Evolutionary conservation across 2,888 invertebrate genomes (phyloP).

Genomic region (Leptopilina drosophilae): DNA sequence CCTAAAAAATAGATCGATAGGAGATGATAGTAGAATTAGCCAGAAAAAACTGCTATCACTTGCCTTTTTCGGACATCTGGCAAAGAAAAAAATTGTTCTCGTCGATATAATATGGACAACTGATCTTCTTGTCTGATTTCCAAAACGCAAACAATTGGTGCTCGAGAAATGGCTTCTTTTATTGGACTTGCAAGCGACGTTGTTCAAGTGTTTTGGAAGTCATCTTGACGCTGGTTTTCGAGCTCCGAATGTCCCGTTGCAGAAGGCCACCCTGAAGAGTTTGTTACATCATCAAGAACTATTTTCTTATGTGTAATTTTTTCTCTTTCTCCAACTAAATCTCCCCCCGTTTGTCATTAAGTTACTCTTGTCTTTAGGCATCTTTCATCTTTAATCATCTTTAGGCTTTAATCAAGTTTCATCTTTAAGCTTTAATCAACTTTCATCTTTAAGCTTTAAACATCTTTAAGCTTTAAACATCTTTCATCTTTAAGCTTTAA

Average conservation of each 20-base stretch:
- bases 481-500: too few species aligned
- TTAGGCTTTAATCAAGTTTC: too few species aligned
- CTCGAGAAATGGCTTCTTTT: slow-evolving; percentile 35
- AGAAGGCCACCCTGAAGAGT: slow-evolving; percentile 71
- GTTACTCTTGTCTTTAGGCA: too few species aligned
- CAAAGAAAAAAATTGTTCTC: not conserved
- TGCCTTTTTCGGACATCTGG: not conserved
- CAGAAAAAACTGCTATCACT: too few species aligned
- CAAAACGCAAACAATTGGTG: too few species aligned
- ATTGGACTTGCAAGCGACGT: slow-evolving; percentile 61
- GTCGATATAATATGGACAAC: too few species aligned
- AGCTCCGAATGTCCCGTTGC: slow-evolving; percentile 66
- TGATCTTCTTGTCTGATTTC: too few species aligned
- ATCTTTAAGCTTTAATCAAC: too few species aligned
- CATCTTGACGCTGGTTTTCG: slow-evolving; percentile 65
- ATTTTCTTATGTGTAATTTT: slow-evolving; percentile 53
- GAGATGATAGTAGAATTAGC: not conserved
- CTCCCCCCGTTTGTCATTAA: too few species aligned
- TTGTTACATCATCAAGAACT: slow-evolving; percentile 66
- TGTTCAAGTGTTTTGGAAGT: slow-evolving; percentile 62
- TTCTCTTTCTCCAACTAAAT: slow-evolving; percentile 40
- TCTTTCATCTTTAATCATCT: too few species aligned
- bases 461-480: too few species aligned
- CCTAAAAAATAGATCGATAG: not conserved
- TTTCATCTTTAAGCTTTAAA: too few species aligned